Base-by-base conservation (phyloP, 64 coral and sea anemone genomes). In the Catalaphyllia jardinei region DNA sequence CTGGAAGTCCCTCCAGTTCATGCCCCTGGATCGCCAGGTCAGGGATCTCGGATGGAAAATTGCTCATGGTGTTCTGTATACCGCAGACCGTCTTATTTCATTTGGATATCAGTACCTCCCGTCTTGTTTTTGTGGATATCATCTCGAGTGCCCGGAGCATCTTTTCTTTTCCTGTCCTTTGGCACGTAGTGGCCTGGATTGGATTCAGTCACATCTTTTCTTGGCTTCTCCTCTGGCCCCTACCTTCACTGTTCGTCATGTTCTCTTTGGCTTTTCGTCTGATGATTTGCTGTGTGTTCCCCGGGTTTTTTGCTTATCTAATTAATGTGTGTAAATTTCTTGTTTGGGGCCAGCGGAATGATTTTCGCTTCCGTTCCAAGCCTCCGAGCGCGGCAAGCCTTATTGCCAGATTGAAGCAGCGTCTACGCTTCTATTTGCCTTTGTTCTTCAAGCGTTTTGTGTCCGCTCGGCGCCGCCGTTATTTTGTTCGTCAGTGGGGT, bases 21-120 rank as follows among this genome's bases (percentile, higher is more conserved):
- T 78, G 65, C 14, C 31, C 39, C 1, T 73, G 1, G 77, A 81
- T 60, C 63, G 39, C 0, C 39, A 46, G 6, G 39, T 46, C 4
- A 46, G 28, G 18, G 88, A 89, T 42, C 39, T 89, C 0, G 24
- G 9, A n/a, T 88, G 87, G 87, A 77, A 77, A 24, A 28, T 73
- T 0, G 29, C 83, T 27, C 71, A 62, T 18, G 71, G 86, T 59
- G 29, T 31, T 13, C 30, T 89, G 0, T 79, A 51, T 22, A 89
- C 76, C 3, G 75, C 42, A 2, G 72, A 63, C 0, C 46, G 33
- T 0, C 60, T 80, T 0, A 0, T 11, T 31, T 79, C 77, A 0
- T 79, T 60, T 29, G 77, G 77, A 0, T 60, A 46, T 28, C 9
- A 17, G 20, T 0, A n/a, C 3, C 4, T 14, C 2, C 2, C 77